phyloP scores from a whole-genome alignment of 2,113 vertebrate species.

The Lathamus discolor region DNA sequence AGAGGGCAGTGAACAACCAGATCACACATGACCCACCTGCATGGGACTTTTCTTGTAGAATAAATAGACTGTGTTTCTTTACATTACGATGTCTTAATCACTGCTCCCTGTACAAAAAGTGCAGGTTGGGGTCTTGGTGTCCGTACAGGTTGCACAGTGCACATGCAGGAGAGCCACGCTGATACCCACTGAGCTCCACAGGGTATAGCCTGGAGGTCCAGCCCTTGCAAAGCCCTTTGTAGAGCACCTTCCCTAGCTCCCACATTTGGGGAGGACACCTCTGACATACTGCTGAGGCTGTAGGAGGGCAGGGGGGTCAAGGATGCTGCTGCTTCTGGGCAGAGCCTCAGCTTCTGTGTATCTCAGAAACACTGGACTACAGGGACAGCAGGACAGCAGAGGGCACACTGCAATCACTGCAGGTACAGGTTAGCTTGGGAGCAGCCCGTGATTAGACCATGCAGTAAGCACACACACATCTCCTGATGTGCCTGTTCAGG shows the following conservation, averaged over 20 bases:
- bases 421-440: accelerated
- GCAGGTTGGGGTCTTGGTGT: background rate
- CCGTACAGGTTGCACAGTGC: background rate
- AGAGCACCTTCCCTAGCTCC: background rate
- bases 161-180: background rate
- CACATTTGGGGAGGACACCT: background rate
- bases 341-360: background rate
- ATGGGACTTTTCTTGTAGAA: background rate
- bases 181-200: background rate
- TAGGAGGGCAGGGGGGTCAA: background rate
- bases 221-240: background rate
- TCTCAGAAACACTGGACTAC: background rate
- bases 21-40: background rate
- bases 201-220: background rate
- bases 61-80: background rate
- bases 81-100: background rate
- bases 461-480: background rate
- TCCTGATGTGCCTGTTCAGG: background rate
- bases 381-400: slow-evolving; percentile 15
- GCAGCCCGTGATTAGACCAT: background rate
- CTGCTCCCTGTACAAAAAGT: background rate
- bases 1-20: background rate
- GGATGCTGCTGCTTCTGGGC: background rate
- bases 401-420: slow-evolving; percentile 34
- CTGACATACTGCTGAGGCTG: accelerated